Base-by-base conservation (phyloP, 30 jellyfish, hydroid and myxozoan genomes). In the Cassiopea xamachana region DNA sequence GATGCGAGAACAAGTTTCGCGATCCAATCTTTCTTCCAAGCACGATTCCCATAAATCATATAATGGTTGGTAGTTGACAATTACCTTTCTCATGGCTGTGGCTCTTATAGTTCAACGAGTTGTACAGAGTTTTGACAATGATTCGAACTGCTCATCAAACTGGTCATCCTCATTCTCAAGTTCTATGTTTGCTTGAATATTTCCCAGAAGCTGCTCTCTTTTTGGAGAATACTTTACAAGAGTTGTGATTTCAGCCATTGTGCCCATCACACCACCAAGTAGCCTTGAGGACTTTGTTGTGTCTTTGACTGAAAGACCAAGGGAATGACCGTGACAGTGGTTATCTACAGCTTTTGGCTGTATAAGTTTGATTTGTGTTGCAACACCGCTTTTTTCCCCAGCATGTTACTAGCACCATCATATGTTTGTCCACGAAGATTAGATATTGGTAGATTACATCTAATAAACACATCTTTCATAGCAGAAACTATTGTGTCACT, bases 261-360 rank as follows among this genome's bases (percentile, higher is more conserved):
- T 90, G 61, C 59, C 87, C 91, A 90, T 83, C 27, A 73, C 69
- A 68, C 10, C 75, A n/a, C 90, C 70, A 72, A 90, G 67, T 12
- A 83, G 47, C 44, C 83, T 90, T 84, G 71, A 90, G 46, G 45
- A 44, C 14, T 51, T 43, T 10, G 97, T 90, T 2, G 92, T 61
- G 17, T 90, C 90, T 72, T 82, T 87, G 46, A 78, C 94, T 15
- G 50, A 43, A 7, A 90, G 80, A 83, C 91, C 75, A 7, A 87
- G 14, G 8, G 69, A 59, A 59, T 59, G 69, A 27, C 39, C 39
- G 39, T 89, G 94, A 60, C 91, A 81, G 46, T 89, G 96, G 2
- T 90, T 89, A 18, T 46, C 94, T 48, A 16, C 51, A 7, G 94
- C 95, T 69, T 89, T 59, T 27, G 96, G 96, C 82, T 89, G 81